These are phyloP conservation scores for Ailurus styani DNA, from an alignment of 2,113 vertebrate species.

Conservation along the genomic window DNA sequence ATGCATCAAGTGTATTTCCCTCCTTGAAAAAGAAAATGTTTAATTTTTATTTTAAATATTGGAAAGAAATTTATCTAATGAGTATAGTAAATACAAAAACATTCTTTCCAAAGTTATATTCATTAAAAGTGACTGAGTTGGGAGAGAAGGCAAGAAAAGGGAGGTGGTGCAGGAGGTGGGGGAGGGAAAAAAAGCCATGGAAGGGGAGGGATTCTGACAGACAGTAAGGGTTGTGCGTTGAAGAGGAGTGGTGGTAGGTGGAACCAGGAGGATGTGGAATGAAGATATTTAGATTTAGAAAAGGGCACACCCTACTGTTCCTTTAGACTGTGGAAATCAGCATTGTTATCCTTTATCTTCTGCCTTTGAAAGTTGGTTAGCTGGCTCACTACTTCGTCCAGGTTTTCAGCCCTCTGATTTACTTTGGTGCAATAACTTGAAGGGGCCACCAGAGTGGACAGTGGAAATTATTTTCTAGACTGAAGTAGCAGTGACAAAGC, in stretches of 20 bases:
- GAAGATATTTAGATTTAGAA: background rate
- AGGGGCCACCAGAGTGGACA: background rate
- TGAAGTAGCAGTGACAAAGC: background rate
- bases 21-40: background rate
- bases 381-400: background rate
- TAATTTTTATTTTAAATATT: constrained; percentile 15
- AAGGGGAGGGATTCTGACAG: too few relatives aligned
- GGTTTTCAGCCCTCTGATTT: background rate
- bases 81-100: background rate
- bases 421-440: background rate
- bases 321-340: background rate
- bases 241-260: background rate
- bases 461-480: background rate
- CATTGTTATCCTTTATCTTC: background rate
- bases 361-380: background rate
- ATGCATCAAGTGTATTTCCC: background rate
- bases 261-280: accelerated
- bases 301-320: background rate
- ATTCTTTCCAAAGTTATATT: background rate
- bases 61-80: background rate
- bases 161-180: too few relatives aligned
- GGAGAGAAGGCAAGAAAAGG: background rate
- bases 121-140: background rate
- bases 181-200: background rate
- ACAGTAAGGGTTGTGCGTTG: too few relatives aligned